phyloP scores from a whole-genome alignment of 2,797 vertebrate genomes.

The Gymnothorax reevesii region DNA sequence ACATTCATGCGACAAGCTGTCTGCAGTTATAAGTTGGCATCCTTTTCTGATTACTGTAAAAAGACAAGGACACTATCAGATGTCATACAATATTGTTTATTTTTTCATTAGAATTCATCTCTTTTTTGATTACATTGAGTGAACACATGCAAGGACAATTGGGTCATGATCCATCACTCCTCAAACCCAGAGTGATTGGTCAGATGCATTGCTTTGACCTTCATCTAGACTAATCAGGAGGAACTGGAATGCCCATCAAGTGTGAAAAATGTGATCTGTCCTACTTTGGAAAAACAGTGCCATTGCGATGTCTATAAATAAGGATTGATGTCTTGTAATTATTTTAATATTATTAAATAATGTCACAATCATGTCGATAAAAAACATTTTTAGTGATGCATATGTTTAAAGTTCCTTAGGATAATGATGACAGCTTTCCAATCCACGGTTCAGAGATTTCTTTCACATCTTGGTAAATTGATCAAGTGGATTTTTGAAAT shows the following conservation, averaged over 20 bases:
- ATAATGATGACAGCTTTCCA: not conserved
- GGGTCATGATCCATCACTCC: not conserved
- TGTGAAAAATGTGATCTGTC: not conserved
- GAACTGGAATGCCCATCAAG: not conserved
- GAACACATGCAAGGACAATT: not conserved
- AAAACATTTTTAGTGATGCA: not conserved
- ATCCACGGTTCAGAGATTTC: not conserved
- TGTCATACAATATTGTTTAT: not conserved
- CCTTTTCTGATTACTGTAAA: not conserved
- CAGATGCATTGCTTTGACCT: slow-evolving; percentile 5
- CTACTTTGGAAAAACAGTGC: not conserved
- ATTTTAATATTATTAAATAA: not conserved
- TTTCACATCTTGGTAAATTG: not conserved
- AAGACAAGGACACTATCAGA: not conserved
- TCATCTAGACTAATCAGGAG: not conserved
- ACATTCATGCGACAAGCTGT: not conserved
- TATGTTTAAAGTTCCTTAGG: not conserved
- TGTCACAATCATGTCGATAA: not conserved
- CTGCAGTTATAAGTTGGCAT: not conserved
- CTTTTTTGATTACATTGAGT: not conserved
- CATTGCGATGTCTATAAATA: not conserved
- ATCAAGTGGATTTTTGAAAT: not conserved
- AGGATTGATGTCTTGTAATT: not conserved
- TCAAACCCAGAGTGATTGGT: not conserved
- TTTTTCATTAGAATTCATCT: not conserved